These are phyloP conservation scores for Athalia circularis DNA, from an alignment of 2,888 invertebrate species.

Conservation along the genomic window DNA sequence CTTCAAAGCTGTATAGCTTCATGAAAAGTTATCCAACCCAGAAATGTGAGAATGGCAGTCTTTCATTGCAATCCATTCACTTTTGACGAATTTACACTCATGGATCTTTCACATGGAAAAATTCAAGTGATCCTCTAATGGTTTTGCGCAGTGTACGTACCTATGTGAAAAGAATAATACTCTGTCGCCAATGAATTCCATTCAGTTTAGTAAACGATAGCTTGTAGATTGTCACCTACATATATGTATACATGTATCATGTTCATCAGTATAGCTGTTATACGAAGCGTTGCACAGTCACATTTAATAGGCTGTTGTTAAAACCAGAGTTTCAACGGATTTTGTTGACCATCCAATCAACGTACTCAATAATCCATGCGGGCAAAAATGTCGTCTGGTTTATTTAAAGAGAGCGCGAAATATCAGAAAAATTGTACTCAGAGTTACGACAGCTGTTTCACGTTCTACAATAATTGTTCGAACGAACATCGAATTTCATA, in stretches of 20 bases:
- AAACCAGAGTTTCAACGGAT: conserved; percentile 17
- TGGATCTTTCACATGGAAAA: too few relatives aligned
- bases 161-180: not conserved
- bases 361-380: conserved; percentile 25
- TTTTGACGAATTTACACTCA: too few relatives aligned
- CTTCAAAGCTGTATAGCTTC: too few relatives aligned
- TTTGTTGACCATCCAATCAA: conserved; percentile 33
- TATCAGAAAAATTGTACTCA: conserved; percentile 14
- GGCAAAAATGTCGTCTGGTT: conserved; percentile 21
- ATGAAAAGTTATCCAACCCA: too few relatives aligned
- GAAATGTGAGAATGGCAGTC: too few relatives aligned
- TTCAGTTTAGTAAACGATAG: conserved; percentile 17
- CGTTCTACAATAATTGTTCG: conserved; percentile 15
- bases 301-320: conserved; percentile 37
- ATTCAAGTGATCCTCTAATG: too few relatives aligned
- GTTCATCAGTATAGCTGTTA: not conserved
- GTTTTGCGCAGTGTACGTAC: too few relatives aligned
- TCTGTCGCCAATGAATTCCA: conserved; percentile 22
- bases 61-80: too few relatives aligned
- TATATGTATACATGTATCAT: not conserved
- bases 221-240: conserved; percentile 7
- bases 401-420: conserved; percentile 33
- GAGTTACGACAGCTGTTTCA: conserved; percentile 14
- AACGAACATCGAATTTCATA: conserved; percentile 19
- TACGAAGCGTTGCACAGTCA: conserved; percentile 10